Conservation (phyloP, 2,888 invertebrate species). For the Peribatodes rhomboidaria region DNA sequence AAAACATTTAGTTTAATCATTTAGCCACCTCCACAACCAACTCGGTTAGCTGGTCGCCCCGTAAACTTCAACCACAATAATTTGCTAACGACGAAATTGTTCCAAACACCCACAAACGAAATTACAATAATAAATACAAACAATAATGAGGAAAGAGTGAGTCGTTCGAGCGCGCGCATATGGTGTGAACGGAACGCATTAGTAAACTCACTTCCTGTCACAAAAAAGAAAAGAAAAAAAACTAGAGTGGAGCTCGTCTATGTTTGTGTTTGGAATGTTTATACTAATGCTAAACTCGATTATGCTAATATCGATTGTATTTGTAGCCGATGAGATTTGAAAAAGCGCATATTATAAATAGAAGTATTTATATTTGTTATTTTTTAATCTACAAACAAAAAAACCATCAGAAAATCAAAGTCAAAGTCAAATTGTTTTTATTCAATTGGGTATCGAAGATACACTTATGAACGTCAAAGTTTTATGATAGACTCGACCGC, state of each 20-base stretch:
- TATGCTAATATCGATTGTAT: constrained; percentile 1
- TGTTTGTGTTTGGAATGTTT: constrained; percentile 19
- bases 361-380: no score
- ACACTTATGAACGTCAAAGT: no score
- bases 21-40: not conserved
- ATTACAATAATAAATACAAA: constrained; percentile 68
- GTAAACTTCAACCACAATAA: constrained; percentile 52
- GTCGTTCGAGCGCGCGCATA: constrained; percentile 61
- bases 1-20: not conserved
- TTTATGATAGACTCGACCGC: no score
- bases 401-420: no score
- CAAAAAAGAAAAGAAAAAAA: constrained; percentile 48
- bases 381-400: no score
- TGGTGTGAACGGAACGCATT: constrained; percentile 76
- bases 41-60: not conserved
- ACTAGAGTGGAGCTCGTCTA: constrained; percentile 25
- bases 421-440: no score
- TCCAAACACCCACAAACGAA: constrained; percentile 64
- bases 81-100: constrained; percentile 76
- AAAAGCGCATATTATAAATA: no score
- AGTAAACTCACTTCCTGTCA: constrained; percentile 68
- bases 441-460: no score
- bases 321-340: not conserved
- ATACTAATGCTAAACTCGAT: constrained; percentile 20
- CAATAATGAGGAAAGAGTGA: constrained; percentile 58